phyloP scores from a whole-genome alignment of 2,797 vertebrate species.

The Tragopan temminckii region DNA sequence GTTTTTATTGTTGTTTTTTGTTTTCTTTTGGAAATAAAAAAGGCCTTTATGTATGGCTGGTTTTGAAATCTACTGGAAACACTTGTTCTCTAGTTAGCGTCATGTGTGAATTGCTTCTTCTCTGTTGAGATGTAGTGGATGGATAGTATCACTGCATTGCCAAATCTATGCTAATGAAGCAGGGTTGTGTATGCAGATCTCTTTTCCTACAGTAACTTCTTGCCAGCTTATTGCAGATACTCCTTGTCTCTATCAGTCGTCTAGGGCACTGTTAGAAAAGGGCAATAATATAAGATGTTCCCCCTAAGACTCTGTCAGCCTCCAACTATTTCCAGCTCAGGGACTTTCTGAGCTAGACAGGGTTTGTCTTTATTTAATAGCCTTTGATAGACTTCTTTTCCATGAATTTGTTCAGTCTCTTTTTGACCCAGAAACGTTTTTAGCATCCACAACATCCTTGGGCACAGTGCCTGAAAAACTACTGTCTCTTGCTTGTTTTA shows the following conservation, averaged over 20 bases:
- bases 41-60: neutral
- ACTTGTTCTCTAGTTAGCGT: neutral
- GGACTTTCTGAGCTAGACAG: neutral
- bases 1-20: fast-evolving
- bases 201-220: neutral
- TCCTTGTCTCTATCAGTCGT: neutral
- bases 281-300: neutral
- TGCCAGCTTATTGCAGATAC: neutral
- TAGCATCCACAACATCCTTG: neutral
- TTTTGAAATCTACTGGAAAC: neutral
- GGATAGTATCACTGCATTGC: neutral
- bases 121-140: neutral
- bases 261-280: neutral
- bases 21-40: neutral
- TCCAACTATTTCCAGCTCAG: neutral
- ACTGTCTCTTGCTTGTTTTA: neutral
- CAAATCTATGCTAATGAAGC: neutral
- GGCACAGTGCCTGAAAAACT: neutral
- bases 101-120: neutral
- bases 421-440: neutral
- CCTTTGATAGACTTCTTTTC: neutral
- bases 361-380: neutral
- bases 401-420: neutral
- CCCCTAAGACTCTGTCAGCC: neutral
- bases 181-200: neutral